Base-by-base conservation (phyloP, 2,797 vertebrate species). In the Enteromius viviparus region DNA sequence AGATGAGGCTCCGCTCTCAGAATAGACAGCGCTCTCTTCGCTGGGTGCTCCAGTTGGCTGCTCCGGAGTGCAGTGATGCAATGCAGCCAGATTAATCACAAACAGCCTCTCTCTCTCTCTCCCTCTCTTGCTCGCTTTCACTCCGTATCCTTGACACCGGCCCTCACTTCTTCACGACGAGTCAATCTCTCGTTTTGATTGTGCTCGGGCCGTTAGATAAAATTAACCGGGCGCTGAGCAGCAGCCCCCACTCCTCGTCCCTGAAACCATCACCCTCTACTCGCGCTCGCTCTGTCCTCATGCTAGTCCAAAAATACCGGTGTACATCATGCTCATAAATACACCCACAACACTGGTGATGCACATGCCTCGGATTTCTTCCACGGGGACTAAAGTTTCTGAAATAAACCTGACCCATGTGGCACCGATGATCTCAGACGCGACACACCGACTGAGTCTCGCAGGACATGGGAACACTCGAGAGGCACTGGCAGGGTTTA, bases 321-420 rank as follows among this genome's bases (percentile, higher is more conserved):
- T 65, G 81, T 65, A 87, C 84, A 88, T 87, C 85, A 87, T 85
- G 85, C 84, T 69, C 78, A 88, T 87, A 88, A 88, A 87, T 87
- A 84, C 84, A 82, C 76, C 45, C 29, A 64, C 62, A 26, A 68
- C 82, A 82, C 40, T 78, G 80, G 79, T 80, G 82, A 86, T 81
- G 78, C 79, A 82, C 78, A 88, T 87, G 84, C 87, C 80, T 86
- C 84, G 49, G 76, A 88, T 88, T 85, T 87, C 87, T 88, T 88
- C 87, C 87, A 88, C 71, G 23, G 82, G 84, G 87, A 87, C 87
- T 84, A 84, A 86, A 83, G 82, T 70, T 82, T 84, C 87, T 76
- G 84, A 88, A 88, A 88, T 88, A 88, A 86, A 87, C 71, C 72
- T 83, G 87, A 85, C 75, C 85, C 51, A 60, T 19, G 49, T 60